Evolutionary conservation across 2,797 vertebrate genomes (phyloP), one percentile per base, ranked within the genome.

Genomic region (Myoxocephalus aenaeus): DNA sequence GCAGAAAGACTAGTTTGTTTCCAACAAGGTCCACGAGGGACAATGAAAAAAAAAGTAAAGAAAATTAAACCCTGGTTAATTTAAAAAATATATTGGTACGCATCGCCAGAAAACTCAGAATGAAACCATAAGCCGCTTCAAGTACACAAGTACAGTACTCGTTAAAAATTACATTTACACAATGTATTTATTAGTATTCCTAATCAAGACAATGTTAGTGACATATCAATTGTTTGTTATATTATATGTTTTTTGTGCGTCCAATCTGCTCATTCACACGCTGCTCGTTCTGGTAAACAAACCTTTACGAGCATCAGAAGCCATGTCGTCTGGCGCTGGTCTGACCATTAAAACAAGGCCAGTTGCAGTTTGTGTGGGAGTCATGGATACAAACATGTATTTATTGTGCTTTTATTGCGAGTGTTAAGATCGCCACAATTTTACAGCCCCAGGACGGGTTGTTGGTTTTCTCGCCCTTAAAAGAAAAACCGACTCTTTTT

Each of bases 401-500:
- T 63, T 42, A 72, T 9, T 65, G 29, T 48, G 13, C 3, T 25
- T 73, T 59, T 70, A n/a, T 34, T 51, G 0, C 38, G 1, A 29
- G 22, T 4, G 18, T 42, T 34, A 17, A 44, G n/a, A 56, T 7
- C 5, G 42, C 25, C 4, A 36, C 5, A 48, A 12, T 29, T 67
- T 62, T 62, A 44, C 34, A 20, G 36, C 7, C 34, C 2, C n/a
- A 38, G 25, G 62, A 10, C 2, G 64, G 1, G 40, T 42, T 42
- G 13, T 42, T 67, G 59, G 29, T 58, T 25, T 38, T 68, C 5
- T 67, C 20, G 3, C 58, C 18, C 62, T 51, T 22, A 53, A 74
- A 79, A 73, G 38, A 51, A 74, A 76, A 73, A 44, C 27, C 3
- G 5, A 27, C 15, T 48, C 67, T 78, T 29, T 29, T n/a, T n/a